These are phyloP conservation scores for Troglohyphantes excavatus DNA, from an alignment of 2,888 invertebrate species.

Conservation along the genomic window DNA sequence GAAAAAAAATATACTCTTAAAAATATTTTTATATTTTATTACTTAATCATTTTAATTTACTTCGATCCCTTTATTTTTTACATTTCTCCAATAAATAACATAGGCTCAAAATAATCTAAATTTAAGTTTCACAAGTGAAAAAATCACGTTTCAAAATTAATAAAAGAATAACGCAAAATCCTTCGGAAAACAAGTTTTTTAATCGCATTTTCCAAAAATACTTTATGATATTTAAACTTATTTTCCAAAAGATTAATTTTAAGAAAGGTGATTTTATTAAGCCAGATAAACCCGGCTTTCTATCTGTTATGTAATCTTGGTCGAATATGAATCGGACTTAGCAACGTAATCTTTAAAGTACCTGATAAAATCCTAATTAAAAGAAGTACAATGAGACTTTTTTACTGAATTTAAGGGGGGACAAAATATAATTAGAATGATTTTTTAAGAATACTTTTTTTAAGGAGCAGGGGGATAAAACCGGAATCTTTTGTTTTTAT, in stretches of 20 bases:
- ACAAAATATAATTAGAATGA: not conserved
- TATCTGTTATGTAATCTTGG: not conserved
- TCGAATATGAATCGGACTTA: not conserved
- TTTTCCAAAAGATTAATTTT: not conserved
- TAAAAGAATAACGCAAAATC: too few species aligned
- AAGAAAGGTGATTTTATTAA: not conserved
- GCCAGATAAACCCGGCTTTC: not conserved
- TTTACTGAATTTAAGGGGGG: not conserved
- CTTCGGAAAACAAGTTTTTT: not conserved
- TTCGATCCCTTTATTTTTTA: too few species aligned
- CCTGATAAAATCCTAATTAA: constrained; percentile 34
- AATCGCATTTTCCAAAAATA: not conserved
- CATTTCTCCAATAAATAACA: too few species aligned
- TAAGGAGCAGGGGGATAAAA: not conserved
- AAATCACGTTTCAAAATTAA: too few species aligned
- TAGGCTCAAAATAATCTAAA: too few species aligned
- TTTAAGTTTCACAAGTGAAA: too few species aligned
- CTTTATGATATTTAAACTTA: not conserved
- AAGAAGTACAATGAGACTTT: not conserved
- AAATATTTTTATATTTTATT: too few species aligned
- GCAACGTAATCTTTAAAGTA: not conserved
- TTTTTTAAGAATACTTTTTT: not conserved
- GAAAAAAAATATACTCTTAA: too few species aligned
- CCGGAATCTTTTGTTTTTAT: not conserved
- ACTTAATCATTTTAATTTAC: too few species aligned